Evolutionary conservation across 2,797 vertebrate genomes (phyloP).

Genomic region (Sitta carolinensis): DNA sequence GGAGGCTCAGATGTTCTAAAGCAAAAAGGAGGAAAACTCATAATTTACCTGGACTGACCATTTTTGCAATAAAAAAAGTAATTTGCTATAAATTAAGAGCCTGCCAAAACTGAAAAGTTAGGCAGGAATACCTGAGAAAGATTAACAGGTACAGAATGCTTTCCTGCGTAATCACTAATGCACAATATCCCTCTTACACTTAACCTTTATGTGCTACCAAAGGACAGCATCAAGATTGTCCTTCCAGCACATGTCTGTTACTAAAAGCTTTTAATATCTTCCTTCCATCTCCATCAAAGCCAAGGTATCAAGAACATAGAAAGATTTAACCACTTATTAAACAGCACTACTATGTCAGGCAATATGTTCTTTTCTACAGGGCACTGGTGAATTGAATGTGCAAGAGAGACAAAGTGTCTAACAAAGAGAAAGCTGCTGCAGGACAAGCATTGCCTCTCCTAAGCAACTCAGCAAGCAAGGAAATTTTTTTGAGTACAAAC

Average conservation of each 20-base stretch:
- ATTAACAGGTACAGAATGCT: not conserved
- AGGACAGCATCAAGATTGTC: not conserved
- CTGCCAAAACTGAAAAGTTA: not conserved
- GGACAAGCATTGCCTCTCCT: not conserved
- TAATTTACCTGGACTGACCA: not conserved
- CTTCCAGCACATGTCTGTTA: not conserved
- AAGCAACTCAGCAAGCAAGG: not conserved
- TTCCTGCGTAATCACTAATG: not conserved
- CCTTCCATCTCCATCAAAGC: not conserved
- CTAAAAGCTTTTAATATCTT: conserved; percentile 47
- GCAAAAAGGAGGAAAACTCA: not conserved
- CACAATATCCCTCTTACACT: not conserved
- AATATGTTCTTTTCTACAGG: conserved; percentile 38
- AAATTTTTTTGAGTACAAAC: not conserved
- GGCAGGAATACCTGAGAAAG: not conserved
- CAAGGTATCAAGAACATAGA: not conserved
- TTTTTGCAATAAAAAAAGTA: not conserved
- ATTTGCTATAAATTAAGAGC: not conserved
- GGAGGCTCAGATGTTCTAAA: not conserved
- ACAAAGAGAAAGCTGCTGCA: not conserved
- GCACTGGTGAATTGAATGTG: conserved; percentile 28
- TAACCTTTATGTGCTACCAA: not conserved
- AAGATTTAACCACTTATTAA: conserved; percentile 42
- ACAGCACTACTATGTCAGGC: not conserved
- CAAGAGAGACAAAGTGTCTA: conserved; percentile 10